phyloP scores from a whole-genome alignment of 1,140 invertebrate species.

The Acyrthosiphon pisum region DNA sequence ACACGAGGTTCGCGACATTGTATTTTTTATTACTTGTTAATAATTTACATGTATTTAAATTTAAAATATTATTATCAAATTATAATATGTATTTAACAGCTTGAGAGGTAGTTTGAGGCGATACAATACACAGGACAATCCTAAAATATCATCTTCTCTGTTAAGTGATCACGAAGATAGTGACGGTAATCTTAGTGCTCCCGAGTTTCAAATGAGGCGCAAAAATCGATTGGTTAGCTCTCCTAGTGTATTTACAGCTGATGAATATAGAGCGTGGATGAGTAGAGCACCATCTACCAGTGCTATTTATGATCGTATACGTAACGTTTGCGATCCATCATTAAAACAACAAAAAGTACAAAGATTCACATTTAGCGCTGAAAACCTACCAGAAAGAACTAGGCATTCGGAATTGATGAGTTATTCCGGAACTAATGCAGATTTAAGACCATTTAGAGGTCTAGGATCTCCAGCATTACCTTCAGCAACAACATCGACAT shows the following conservation, averaged over 20 bases:
- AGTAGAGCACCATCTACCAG: slow-evolving; percentile 88
- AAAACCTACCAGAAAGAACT: slow-evolving; percentile 72
- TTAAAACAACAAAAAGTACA: slow-evolving; percentile 70
- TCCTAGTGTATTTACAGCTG: slow-evolving; percentile 83
- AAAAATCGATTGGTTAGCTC: slow-evolving; percentile 68
- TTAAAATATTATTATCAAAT: not conserved
- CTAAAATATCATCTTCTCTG: slow-evolving; percentile 63
- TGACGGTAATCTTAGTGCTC: slow-evolving; percentile 81
- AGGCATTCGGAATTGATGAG: slow-evolving; percentile 62
- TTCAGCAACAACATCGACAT: slow-evolving; percentile 57
- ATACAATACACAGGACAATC: slow-evolving; percentile 58
- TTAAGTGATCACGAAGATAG: slow-evolving; percentile 74
- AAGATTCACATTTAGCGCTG: slow-evolving; percentile 85
- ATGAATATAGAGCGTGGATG: slow-evolving; percentile 89
- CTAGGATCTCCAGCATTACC: slow-evolving; percentile 53
- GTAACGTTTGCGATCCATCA: slow-evolving; percentile 70
- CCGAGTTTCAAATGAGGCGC: slow-evolving; percentile 70
- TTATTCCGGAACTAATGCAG: slow-evolving; percentile 47
- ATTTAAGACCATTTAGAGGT: slow-evolving; percentile 55
- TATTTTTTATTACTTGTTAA: not conserved
- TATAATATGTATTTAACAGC: slow-evolving; percentile 50
- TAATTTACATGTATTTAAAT: not conserved
- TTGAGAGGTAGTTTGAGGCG: slow-evolving; percentile 60
- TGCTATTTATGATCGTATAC: slow-evolving; percentile 87
- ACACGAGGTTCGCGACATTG: not conserved